Percentiles rank a stretch among this genome's conserved stretches.
phyloP scores from a whole-genome alignment of 2,797 vertebrate species.

The Phrynocephalus forsythii region DNA sequence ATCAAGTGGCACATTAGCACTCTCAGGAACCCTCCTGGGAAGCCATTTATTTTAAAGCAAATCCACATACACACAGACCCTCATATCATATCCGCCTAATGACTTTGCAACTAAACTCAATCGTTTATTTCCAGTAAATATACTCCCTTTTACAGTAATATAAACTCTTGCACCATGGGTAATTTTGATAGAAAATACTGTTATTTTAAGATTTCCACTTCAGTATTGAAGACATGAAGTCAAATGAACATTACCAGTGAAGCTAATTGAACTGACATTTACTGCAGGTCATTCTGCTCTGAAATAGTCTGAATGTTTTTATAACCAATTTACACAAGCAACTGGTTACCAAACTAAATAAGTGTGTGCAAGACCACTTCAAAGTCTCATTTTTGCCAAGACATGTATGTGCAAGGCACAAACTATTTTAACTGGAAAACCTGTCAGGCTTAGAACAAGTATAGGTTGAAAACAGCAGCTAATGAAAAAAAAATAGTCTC shows the following conservation, averaged over 20 bases:
- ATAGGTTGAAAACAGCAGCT: too few relatives aligned
- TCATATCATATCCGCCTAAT: not conserved
- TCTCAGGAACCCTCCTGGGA: not conserved
- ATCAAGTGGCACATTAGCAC: constrained; percentile 15
- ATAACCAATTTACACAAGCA: not conserved
- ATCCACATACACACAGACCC: not conserved
- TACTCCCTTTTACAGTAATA: not conserved
- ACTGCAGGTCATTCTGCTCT: not conserved
- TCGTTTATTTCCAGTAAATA: not conserved
- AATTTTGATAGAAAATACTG: not conserved
- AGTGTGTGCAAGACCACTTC: too few relatives aligned
- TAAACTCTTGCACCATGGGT: not conserved
- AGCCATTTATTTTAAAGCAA: constrained; percentile 22
- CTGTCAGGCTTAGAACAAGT: too few relatives aligned
- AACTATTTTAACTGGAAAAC: too few relatives aligned
- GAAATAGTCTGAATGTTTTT: not conserved
- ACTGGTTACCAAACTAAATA: not conserved
- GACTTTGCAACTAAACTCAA: constrained; percentile 28
- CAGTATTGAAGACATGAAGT: constrained; percentile 3
- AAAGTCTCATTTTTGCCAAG: too few relatives aligned
- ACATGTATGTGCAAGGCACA: too few relatives aligned
- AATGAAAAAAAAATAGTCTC: too few relatives aligned
- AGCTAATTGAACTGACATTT: not conserved
- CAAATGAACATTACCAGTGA: not conserved
- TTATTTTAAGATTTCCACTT: constrained; percentile 23